Evolutionary conservation across 2,888 invertebrate genomes (phyloP), one percentile per base, ranked within the genome.

Genomic region (Creontiades dilutus): DNA sequence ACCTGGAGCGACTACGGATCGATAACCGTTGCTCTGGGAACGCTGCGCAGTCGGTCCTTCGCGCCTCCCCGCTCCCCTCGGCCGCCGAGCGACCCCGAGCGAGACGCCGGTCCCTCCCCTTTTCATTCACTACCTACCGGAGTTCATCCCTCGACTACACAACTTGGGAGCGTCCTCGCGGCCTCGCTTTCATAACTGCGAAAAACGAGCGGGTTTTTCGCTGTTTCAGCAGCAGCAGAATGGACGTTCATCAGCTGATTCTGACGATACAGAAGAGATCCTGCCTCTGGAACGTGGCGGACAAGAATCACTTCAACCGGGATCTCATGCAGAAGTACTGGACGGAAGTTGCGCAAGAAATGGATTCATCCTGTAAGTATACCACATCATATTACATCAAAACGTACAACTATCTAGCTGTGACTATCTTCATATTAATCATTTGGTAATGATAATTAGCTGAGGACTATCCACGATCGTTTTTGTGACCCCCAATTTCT

Each of bases 281-380:
- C 90, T 93, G 93, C 81, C 93, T 93, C 84, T 93, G 93, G 93
- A 93, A 93, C 90, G 93, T 93, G 90, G 92, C 93, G 90, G 93
- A 93, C 92, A 92, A 93, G 91, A 93, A 93, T 82, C 93, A 93
- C 92, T 93, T 93, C 92, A 93, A 93, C 92, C 93, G 93, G 91
- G 93, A 93, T 88, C 92, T 93, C 91, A 93, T 93, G 84, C 93
- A 93, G 92, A 92, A 92, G 90, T 92, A 93, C 91, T 93, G 93
- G 93, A 92, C 93, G 93, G 93, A 93, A 91, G 93, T 93, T 52
- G 93, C 93, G 48, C 91, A 92, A 82, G 92, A 93, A 90, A 93
- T 93, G 91, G 93, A 93, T 89, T 91, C 93, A 75, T 93, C 93
- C 75, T 93, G 93, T 93, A 92, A 91, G 91, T 91, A 23, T 16